Evolutionary conservation across 2,797 vertebrate species (phyloP), one percentile per base, ranked within the genome.

Genomic region (Enteromius paludinosus): DNA sequence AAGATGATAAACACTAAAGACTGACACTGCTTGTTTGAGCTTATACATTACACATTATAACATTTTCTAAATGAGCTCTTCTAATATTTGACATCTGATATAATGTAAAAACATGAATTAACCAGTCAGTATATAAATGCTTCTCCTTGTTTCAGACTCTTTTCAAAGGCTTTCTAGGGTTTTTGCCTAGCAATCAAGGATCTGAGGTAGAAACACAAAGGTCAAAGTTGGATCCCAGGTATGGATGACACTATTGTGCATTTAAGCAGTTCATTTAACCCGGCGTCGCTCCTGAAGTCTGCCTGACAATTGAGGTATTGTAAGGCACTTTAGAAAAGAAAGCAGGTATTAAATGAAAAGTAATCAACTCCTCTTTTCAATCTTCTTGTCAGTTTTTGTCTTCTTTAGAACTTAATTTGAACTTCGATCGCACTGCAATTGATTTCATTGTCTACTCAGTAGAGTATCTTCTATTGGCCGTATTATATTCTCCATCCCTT

Each of bases 321-420:
- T 77, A 49, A 70, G 52, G 25, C 47, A 69, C 81, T 82, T 76
- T 47, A 82, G n/a, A 61, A 43, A 43, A 38, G 52, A 83, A 77
- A 70, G 64, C 64, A 69, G 65, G 52, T 69, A 65, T 74, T 77
- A 69, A 82, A 77, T 69, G 52, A 69, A 76, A 77, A 83, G 81
- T 83, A 83, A 77, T 83, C 73, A 83, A 77, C 38, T 59, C 64
- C 71, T 82, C 49, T 83, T 83, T 82, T 61, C 80, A 82, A 75
- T 82, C 62, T 75, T 69, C 35, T 61, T 52, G 38, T 69, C 73
- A 77, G 64, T 49, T 77, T 82, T 70, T 83, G 52, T 62, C 73
- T 49, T 75, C 20, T 77, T 41, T 74, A 70, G 64, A 83, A 70
- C 64, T 69, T 77, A 83, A 69, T 83, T 79, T 83, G 70, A 77